A percentile compares a stretch with the other conserved stretches of the same genome.
phyloP scores from a whole-genome alignment of 2,113 vertebrate genomes.

The Caretta caretta region DNA sequence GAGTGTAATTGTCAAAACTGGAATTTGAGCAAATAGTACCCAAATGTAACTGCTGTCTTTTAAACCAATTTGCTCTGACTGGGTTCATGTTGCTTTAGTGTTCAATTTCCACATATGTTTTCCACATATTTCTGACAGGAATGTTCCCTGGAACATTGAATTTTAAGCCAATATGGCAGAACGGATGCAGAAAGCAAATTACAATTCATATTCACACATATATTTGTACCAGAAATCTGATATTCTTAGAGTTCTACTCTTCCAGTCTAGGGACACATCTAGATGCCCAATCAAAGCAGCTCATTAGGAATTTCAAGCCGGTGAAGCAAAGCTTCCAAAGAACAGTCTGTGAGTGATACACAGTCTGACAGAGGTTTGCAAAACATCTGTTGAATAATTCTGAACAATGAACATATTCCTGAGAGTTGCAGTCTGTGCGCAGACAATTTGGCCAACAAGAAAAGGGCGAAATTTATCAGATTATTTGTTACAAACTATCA shows the following conservation, averaged over 20 bases:
- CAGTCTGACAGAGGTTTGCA: neutral
- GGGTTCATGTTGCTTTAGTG: neutral
- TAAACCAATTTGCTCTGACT: neutral
- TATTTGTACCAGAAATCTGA: neutral
- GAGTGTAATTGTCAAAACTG: neutral
- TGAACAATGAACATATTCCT: rapidly evolving
- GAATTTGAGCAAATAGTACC: neutral
- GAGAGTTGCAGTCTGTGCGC: neutral
- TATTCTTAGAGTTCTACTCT: neutral
- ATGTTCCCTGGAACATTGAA: neutral
- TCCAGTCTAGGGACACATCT: neutral
- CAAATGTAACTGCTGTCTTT: neutral
- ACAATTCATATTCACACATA: neutral
- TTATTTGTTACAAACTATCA: neutral
- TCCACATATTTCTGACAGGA: neutral
- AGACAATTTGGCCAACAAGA: neutral
- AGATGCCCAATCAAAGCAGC: neutral
- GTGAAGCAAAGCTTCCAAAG: neutral
- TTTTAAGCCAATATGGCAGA: neutral
- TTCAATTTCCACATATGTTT: neutral
- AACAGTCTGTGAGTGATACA: neutral
- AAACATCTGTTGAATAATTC: neutral
- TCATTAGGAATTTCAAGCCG: neutral
- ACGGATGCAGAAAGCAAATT: neutral
- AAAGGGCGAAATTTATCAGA: neutral